Percentiles rank a stretch among this genome's conserved stretches.
These are phyloP conservation scores for Dioctria rufipes DNA, from an alignment of 2,888 invertebrate genomes.

Conservation along the genomic window DNA sequence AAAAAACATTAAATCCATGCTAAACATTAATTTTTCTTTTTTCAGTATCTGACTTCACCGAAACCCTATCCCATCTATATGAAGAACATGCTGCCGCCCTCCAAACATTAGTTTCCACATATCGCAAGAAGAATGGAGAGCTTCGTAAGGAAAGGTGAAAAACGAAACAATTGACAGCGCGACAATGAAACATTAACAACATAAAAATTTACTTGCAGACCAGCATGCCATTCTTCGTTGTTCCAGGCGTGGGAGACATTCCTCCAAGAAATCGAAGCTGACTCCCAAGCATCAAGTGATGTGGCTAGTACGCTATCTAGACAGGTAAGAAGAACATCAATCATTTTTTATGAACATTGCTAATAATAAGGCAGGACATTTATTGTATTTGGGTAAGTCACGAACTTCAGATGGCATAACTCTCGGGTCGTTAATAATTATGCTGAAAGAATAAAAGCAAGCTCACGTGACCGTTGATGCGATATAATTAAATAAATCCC, in stretches of 20 bases:
- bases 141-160: constrained; percentile 87
- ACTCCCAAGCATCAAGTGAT: constrained; percentile 88
- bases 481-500: constrained; percentile 2
- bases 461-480: constrained; percentile 7
- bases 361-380: neutral
- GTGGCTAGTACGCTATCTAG: constrained; percentile 85
- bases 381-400: constrained; percentile 18
- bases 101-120: constrained; percentile 88
- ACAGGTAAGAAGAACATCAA: constrained; percentile 71
- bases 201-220: constrained; percentile 72
- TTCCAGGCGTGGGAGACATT: constrained; percentile 93
- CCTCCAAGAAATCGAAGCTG: constrained; percentile 91
- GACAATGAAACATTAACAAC: neutral
- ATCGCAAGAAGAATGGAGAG: constrained; percentile 88
- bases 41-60: constrained; percentile 93
- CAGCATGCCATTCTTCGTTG: constrained; percentile 84
- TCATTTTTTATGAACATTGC: neutral
- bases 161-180: constrained; percentile 6
- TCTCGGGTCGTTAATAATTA: constrained; percentile 3
- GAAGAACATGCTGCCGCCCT: constrained; percentile 91
- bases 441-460: neutral
- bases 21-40: constrained; percentile 41
- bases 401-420: constrained; percentile 20
- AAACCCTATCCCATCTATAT: constrained; percentile 89
- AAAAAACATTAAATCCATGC: neutral